Conservation (phyloP, 2,113 vertebrate genomes). For the Paramisgurnus dabryanus region DNA sequence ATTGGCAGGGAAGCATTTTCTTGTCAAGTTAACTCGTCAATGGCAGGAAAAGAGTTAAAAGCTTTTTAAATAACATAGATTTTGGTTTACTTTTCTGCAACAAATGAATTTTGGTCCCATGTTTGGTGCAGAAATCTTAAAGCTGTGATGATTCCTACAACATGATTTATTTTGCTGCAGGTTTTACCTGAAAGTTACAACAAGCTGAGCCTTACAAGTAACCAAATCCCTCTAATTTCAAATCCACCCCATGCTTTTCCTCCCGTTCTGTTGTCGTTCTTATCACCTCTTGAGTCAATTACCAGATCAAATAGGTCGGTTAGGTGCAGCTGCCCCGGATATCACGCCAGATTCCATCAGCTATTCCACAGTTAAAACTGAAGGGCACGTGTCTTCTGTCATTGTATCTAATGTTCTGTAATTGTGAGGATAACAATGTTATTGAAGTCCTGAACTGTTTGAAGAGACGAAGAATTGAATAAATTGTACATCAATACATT, state of each 20-base stretch:
- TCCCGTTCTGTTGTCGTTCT: constrained; percentile 16
- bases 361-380: constrained; percentile 5
- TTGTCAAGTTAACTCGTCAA: too few relatives aligned
- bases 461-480: background rate
- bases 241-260: background rate
- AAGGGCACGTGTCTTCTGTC: background rate
- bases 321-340: constrained; percentile 9
- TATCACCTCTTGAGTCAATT: constrained; percentile 36
- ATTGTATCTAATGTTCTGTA: background rate
- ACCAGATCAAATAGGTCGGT: constrained; percentile 30
- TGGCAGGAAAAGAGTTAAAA: too few relatives aligned
- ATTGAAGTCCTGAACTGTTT: background rate
- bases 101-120: too few relatives aligned
- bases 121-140: too few relatives aligned
- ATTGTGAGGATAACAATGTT: background rate
- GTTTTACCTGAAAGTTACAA: background rate
- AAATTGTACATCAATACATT: background rate
- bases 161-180: background rate
- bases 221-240: constrained; percentile 23
- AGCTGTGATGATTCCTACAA: too few relatives aligned
- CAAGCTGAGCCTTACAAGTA: background rate
- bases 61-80: too few relatives aligned
- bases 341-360: constrained; percentile 20
- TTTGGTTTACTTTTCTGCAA: too few relatives aligned
- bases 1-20: too few relatives aligned